A percentile compares a stretch with the other conserved stretches of the same genome.
These are phyloP conservation scores for Acleris laterana DNA, from an alignment of 2,888 invertebrate species.

Conservation along the genomic window DNA sequence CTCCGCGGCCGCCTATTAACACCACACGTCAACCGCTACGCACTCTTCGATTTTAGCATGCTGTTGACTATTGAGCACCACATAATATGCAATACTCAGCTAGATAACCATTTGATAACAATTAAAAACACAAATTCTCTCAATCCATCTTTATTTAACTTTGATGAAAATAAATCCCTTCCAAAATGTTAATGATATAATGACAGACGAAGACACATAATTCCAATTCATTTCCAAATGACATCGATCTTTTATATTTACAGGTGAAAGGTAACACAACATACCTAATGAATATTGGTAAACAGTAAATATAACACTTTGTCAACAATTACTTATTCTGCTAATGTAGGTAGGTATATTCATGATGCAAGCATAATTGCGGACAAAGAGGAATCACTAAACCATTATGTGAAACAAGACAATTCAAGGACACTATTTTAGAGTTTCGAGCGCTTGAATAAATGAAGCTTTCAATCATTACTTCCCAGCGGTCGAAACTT, in stretches of 20 bases:
- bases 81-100: background rate
- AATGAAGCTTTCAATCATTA: background rate
- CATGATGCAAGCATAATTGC: background rate
- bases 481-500: no score
- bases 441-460: no score
- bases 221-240: slow-evolving; percentile 17
- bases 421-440: no score
- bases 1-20: slow-evolving; percentile 22
- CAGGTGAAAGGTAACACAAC: slow-evolving; percentile 14
- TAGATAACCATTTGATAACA: background rate
- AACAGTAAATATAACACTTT: slow-evolving; percentile 15
- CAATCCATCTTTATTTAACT: slow-evolving; percentile 63
- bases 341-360: background rate
- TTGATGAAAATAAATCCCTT: slow-evolving; percentile 65
- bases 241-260: slow-evolving; percentile 18
- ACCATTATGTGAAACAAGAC: background rate
- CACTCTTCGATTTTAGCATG: background rate
- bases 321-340: background rate
- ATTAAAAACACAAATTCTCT: slow-evolving; percentile 43
- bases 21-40: slow-evolving; percentile 7
- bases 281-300: background rate
- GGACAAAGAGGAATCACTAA: background rate
- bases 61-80: slow-evolving; percentile 2
- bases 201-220: slow-evolving; percentile 45
- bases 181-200: slow-evolving; percentile 49